phyloP scores from a whole-genome alignment of 2,113 vertebrate species.

The Plecotus auritus region DNA sequence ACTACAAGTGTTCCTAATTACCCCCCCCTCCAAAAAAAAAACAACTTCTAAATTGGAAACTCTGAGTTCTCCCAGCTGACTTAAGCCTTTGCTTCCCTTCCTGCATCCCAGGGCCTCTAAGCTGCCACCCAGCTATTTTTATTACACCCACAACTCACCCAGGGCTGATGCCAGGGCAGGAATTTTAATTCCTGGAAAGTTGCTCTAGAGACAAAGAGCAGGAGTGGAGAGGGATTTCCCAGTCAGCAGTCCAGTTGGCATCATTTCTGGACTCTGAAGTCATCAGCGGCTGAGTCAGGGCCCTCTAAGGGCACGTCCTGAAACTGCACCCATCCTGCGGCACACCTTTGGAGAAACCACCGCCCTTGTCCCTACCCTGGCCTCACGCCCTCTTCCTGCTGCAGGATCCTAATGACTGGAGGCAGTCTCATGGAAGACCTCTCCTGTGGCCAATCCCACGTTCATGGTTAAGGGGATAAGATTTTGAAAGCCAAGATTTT shows the following conservation, averaged over 20 bases:
- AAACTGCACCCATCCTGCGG: too few species aligned
- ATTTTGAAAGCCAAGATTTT: conserved; percentile 2
- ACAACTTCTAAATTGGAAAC: background rate
- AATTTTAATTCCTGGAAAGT: background rate
- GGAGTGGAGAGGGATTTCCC: background rate
- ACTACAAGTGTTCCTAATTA: background rate
- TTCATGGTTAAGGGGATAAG: background rate
- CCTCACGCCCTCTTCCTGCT: background rate
- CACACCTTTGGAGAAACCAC: background rate
- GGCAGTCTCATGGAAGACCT: background rate
- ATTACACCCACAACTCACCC: background rate
- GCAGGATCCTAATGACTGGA: background rate
- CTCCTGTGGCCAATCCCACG: background rate
- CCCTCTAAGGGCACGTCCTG: background rate
- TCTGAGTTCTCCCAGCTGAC: background rate
- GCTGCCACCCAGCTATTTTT: background rate
- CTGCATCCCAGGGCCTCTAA: background rate
- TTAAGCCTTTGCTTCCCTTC: background rate
- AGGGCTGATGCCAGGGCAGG: background rate
- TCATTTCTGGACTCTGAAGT: background rate
- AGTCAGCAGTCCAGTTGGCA: background rate
- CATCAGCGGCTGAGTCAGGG: background rate
- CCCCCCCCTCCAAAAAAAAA: background rate
- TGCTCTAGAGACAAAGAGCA: background rate
- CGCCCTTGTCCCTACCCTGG: background rate